Conservation (phyloP, 2,888 invertebrate genomes). For the Psylliodes chrysocephalus region DNA sequence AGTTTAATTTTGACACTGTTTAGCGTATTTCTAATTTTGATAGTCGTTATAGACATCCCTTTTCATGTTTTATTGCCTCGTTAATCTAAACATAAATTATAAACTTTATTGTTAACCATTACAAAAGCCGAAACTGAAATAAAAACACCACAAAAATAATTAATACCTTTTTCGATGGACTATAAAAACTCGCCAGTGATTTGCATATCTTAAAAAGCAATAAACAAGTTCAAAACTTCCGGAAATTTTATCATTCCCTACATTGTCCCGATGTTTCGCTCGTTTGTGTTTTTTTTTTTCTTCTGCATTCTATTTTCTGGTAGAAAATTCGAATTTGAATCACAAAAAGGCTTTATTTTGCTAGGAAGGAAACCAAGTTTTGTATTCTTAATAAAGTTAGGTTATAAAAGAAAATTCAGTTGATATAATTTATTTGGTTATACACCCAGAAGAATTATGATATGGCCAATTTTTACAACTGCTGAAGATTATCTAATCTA, state of each 20-base stretch:
- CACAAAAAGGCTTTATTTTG: not conserved
- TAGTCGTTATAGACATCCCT: slow-evolving; percentile 3
- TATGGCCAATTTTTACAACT: too few species aligned
- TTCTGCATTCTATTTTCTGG: slow-evolving; percentile 8
- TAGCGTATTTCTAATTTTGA: not conserved
- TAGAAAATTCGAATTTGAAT: slow-evolving; percentile 8
- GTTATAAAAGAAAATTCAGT: too few species aligned
- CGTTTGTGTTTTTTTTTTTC: slow-evolving; percentile 3
- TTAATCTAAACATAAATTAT: slow-evolving; percentile 6
- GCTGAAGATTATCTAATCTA: too few species aligned
- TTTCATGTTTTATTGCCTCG: slow-evolving; percentile 1
- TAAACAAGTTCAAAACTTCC: slow-evolving; percentile 24
- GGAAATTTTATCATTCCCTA: slow-evolving; percentile 13
- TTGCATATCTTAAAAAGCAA: slow-evolving; percentile 17
- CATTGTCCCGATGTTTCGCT: slow-evolving; percentile 10
- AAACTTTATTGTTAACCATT: slow-evolving; percentile 4
- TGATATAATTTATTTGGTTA: too few species aligned
- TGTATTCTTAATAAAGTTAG: not conserved
- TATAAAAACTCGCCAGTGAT: slow-evolving; percentile 13
- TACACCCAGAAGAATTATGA: too few species aligned
- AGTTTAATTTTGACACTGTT: not conserved
- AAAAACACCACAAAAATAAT: slow-evolving; percentile 16
- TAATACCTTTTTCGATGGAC: slow-evolving; percentile 14
- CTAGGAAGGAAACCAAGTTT: slow-evolving; percentile 5
- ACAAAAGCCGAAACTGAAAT: slow-evolving; percentile 10